phyloP scores from a whole-genome alignment of 2,888 invertebrate genomes.

The Athalia cordata region DNA sequence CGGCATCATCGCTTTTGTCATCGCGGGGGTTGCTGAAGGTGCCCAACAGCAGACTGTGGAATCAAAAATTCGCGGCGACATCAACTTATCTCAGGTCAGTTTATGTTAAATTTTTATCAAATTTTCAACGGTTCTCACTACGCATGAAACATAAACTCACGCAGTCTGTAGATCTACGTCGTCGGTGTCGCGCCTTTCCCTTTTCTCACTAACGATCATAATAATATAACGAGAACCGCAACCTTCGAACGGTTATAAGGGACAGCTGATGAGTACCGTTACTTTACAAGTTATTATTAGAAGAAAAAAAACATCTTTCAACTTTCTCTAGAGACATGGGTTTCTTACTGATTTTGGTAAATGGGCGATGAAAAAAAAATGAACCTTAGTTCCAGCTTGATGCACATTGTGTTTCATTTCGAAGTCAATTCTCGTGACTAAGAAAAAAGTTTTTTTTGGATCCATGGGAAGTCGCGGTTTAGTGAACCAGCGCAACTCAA shows the following conservation, averaged over 20 bases:
- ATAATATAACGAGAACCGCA: no score
- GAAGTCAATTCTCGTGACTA: no score
- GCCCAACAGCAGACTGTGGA: slow-evolving; percentile 59
- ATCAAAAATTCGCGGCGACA: slow-evolving; percentile 67
- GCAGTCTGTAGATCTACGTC: background rate
- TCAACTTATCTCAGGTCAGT: slow-evolving; percentile 66
- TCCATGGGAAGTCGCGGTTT: background rate
- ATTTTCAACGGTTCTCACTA: background rate
- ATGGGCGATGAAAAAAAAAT: no score
- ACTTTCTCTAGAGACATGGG: no score
- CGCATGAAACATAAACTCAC: no score
- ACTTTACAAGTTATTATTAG: background rate
- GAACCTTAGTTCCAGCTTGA: no score
- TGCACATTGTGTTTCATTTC: no score
- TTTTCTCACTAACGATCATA: slow-evolving; percentile 16
- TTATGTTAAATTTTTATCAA: background rate
- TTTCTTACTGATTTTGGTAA: no score
- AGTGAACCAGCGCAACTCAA: no score
- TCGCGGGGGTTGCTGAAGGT: slow-evolving; percentile 51
- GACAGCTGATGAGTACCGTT: slow-evolving; percentile 4
- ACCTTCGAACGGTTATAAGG: background rate
- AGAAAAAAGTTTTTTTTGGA: background rate
- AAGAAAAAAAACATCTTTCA: background rate
- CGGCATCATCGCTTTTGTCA: slow-evolving; percentile 44
- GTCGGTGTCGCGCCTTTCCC: background rate